Conservation (phyloP, 2,113 vertebrate genomes). For the Verasper variegatus region DNA sequence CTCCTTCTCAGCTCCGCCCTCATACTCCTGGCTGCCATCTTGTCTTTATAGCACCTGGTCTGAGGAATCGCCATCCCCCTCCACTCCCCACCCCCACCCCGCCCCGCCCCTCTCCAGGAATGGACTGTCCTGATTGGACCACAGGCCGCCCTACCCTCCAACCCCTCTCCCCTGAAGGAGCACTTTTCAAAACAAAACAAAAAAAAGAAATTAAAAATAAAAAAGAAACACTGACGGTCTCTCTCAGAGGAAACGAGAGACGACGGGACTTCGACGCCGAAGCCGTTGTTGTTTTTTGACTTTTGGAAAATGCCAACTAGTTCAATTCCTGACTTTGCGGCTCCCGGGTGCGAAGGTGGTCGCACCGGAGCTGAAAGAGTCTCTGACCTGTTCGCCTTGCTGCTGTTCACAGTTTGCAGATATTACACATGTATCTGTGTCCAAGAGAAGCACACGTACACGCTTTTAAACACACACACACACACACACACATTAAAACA, state of each 20-base stretch:
- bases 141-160: constrained; percentile 49
- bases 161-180: constrained; percentile 80
- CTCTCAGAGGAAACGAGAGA: constrained; percentile 70
- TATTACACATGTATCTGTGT: constrained; percentile 35
- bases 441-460: constrained; percentile 50
- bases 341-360: constrained; percentile 63
- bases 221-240: constrained; percentile 72
- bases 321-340: constrained; percentile 83
- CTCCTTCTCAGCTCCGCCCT: constrained; percentile 88
- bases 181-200: constrained; percentile 72
- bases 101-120: neutral
- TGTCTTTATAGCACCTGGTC: constrained; percentile 92
- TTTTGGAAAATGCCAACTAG: constrained; percentile 82
- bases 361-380: constrained; percentile 11
- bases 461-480: constrained; percentile 42
- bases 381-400: constrained; percentile 37
- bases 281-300: constrained; percentile 76
- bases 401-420: constrained; percentile 46
- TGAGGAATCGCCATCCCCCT: constrained; percentile 43
- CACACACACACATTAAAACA: constrained; percentile 32
- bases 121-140: constrained; percentile 69
- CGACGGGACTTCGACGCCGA: constrained; percentile 73
- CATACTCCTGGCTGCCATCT: constrained; percentile 89
- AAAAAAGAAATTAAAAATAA: neutral
- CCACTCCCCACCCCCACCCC: neutral